A percentile compares a stretch with the other conserved stretches of the same genome.
Conservation (phyloP, 2,888 invertebrate species). For the Tetramorium bicarinatum region DNA sequence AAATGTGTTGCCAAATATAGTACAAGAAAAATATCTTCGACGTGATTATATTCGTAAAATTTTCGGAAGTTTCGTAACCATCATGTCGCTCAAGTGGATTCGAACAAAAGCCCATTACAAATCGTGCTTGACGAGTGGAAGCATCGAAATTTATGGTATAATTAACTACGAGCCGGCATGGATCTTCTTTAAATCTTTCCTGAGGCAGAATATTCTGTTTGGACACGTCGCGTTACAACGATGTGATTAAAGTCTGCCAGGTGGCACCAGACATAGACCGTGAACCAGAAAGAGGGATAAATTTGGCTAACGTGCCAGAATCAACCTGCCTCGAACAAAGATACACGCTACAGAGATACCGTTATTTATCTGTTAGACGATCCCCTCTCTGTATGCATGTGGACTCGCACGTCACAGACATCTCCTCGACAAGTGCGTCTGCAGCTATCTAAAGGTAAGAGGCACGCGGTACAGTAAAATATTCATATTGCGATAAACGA, state of each 20-base stretch:
- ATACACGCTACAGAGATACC: constrained; percentile 89
- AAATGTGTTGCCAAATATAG: not conserved
- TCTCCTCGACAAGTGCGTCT: constrained; percentile 91
- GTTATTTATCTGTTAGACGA: constrained; percentile 92
- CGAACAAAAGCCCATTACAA: constrained; percentile 89
- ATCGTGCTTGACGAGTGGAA: constrained; percentile 89
- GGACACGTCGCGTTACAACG: constrained; percentile 83
- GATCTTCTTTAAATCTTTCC: constrained; percentile 90
- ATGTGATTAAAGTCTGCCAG: constrained; percentile 90
- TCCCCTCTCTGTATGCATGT: constrained; percentile 90
- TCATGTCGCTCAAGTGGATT: constrained; percentile 89
- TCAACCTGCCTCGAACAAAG: constrained; percentile 90
- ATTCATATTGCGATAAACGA: not conserved
- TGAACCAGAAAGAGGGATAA: constrained; percentile 94
- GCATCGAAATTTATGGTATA: constrained; percentile 88
- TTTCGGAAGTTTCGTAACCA: constrained; percentile 89
- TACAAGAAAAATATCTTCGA: not conserved
- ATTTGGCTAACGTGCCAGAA: constrained; percentile 95
- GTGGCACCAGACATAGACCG: constrained; percentile 92
- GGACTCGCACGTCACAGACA: constrained; percentile 90
- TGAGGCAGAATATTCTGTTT: constrained; percentile 88
- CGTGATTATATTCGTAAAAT: not conserved
- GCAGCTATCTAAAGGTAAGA: constrained; percentile 87
- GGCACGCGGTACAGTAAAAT: not conserved
- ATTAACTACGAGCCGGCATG: constrained; percentile 95